These are phyloP conservation scores for Coptodon rendalli DNA, from an alignment of 2,113 vertebrate genomes.

Conservation along the genomic window DNA sequence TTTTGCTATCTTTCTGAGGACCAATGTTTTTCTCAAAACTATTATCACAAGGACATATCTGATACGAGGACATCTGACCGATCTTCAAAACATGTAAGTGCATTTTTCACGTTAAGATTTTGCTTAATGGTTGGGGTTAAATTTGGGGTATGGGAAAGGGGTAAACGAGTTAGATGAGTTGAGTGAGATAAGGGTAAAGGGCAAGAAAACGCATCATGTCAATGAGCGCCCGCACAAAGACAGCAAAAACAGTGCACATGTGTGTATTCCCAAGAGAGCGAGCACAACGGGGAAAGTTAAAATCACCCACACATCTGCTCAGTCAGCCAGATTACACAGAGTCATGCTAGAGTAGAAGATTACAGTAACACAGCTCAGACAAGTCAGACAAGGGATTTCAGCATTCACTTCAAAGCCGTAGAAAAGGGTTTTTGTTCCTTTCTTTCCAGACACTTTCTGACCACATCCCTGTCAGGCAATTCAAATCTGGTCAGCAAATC, in stretches of 20 bases:
- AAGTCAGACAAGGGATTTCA: not conserved
- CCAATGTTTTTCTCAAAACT: not conserved
- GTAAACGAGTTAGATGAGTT: not conserved
- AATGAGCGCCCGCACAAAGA: not conserved
- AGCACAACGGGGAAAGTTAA: not conserved
- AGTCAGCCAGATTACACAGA: not conserved
- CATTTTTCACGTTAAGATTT: not conserved
- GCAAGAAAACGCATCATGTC: not conserved
- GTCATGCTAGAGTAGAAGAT: not conserved
- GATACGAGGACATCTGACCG: not conserved
- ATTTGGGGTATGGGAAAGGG: not conserved
- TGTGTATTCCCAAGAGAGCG: not conserved
- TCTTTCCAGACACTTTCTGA: not conserved
- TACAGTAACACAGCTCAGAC: not conserved
- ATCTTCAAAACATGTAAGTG: not conserved
- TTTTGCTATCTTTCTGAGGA: not conserved
- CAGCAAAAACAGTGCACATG: not conserved
- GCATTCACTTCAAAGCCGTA: not conserved
- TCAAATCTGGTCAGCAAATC: not conserved
- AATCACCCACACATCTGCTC: not conserved
- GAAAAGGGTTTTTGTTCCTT: not conserved
- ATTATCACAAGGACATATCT: not conserved
- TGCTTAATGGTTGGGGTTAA: not conserved
- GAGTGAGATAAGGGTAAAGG: not conserved
- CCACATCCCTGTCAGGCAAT: not conserved